A percentile compares a stretch with the other conserved stretches of the same genome.
Conservation (phyloP, 1,140 invertebrate species). For the Grapholita molesta region DNA sequence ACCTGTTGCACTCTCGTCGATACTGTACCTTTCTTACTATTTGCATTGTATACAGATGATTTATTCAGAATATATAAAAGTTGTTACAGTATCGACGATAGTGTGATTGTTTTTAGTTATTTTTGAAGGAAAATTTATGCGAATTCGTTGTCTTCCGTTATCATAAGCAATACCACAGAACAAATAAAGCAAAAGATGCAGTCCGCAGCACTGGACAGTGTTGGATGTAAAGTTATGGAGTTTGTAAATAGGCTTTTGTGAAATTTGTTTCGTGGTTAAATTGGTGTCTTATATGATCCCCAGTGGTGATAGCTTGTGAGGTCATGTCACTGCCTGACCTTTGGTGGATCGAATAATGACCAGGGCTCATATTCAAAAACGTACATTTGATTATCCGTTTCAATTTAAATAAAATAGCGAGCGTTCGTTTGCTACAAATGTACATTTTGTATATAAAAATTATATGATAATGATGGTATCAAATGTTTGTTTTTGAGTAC, state of each 20-base stretch:
- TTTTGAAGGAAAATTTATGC: constrained; percentile 30
- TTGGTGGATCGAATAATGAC: neutral
- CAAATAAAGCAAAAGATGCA: neutral
- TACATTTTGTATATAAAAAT: too few species aligned
- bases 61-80: neutral
- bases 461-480: neutral
- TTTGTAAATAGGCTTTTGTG: constrained; percentile 1
- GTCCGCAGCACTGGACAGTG: neutral
- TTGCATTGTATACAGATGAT: neutral
- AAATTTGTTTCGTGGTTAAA: neutral
- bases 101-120: constrained; percentile 4
- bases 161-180: constrained; percentile 28
- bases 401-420: too few species aligned
- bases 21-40: neutral
- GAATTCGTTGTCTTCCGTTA: constrained; percentile 57
- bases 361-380: neutral
- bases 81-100: neutral
- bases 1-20: neutral
- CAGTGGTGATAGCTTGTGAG: neutral
- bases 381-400: neutral
- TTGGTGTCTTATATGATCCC: neutral
- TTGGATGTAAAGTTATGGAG: neutral
- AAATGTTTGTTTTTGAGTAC: neutral
- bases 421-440: too few species aligned
- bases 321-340: neutral